phyloP scores from a whole-genome alignment of 2,113 vertebrate species.

The Phalacrocorax aristotelis region DNA sequence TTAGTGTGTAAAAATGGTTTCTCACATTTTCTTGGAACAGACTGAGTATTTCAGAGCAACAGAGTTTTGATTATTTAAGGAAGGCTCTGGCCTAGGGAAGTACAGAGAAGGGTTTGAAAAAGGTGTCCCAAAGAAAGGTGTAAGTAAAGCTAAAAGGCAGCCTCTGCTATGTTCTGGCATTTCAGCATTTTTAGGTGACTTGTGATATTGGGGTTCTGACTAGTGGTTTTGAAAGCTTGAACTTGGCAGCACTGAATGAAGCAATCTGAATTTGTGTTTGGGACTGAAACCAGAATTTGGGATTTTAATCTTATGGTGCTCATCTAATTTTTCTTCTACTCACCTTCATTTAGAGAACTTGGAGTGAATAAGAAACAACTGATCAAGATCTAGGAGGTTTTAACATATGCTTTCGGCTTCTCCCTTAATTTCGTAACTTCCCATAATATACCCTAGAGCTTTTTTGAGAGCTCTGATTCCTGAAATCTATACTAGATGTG shows the following conservation, averaged over 20 bases:
- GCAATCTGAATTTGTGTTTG: neutral
- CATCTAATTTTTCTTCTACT: neutral
- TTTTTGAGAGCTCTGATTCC: neutral
- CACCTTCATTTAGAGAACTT: neutral
- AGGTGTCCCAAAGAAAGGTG: neutral
- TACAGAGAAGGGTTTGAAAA: neutral
- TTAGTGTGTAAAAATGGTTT: neutral
- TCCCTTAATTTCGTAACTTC: neutral
- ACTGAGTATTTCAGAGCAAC: neutral
- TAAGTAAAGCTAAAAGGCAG: neutral
- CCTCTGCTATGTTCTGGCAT: neutral
- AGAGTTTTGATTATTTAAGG: neutral
- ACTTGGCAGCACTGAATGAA: neutral
- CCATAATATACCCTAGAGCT: neutral
- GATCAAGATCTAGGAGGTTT: neutral
- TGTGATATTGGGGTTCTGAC: neutral
- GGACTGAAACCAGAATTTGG: neutral
- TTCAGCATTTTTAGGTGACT: neutral
- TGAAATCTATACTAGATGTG: neutral
- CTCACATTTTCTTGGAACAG: neutral
- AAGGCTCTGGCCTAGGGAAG: neutral
- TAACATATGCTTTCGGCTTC: neutral
- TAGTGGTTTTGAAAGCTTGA: neutral
- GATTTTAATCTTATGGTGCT: neutral
- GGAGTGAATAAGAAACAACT: neutral